Evolutionary conservation across 1,140 invertebrate species (phyloP), one percentile per base, ranked within the genome.

Genomic region (Anastrepha ludens): DNA sequence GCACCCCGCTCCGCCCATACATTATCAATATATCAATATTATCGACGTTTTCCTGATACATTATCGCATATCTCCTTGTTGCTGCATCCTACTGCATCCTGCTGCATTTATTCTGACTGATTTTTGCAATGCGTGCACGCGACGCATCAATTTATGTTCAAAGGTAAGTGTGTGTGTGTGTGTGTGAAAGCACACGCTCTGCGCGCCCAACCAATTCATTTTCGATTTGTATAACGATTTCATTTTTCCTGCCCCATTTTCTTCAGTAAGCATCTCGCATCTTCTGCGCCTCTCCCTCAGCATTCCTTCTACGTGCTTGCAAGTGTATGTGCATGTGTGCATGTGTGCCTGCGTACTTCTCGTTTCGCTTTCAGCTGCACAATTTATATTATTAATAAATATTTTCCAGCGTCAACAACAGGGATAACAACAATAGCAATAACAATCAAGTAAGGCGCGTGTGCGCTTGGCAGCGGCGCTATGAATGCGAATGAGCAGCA

Each of bases 181-280:
- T n/a, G 74, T 78, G 41, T 74, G 29, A 29, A 29, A 29, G 29
- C 60, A 1, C 15, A 39, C 29, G 9, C 9, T 81, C 47, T n/a
- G 20, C 47, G 74, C 74, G 47, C 8, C 74, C 50, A 81, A 81
- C 74, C 50, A 81, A 81, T 81, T 81, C 44, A 81, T 81, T 81
- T 81, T 81, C 74, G 74, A n/a, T 81, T 81, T 81, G n/a, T 55
- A 9, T 81, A 81, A 55, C 47, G 74, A 58, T 81, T 81, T 50
- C 74, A 6, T 58, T 4, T 55, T 81, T 81, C 50, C 70, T 74
- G 74, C 29, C 44, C 8, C 4, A 81, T 20, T 55, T 81, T 58
- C 74, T 58, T 55, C 20, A 81, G 17, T 17, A n/a, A 17, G 60
- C n/a, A 13, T 55, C 29, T 29, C 0, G 29, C 29, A 29, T 29